A percentile compares a stretch with the other conserved stretches of the same genome.
These are phyloP conservation scores for Hirtodrosophila confusa DNA, from an alignment of 2,888 invertebrate species.

Conservation along the genomic window DNA sequence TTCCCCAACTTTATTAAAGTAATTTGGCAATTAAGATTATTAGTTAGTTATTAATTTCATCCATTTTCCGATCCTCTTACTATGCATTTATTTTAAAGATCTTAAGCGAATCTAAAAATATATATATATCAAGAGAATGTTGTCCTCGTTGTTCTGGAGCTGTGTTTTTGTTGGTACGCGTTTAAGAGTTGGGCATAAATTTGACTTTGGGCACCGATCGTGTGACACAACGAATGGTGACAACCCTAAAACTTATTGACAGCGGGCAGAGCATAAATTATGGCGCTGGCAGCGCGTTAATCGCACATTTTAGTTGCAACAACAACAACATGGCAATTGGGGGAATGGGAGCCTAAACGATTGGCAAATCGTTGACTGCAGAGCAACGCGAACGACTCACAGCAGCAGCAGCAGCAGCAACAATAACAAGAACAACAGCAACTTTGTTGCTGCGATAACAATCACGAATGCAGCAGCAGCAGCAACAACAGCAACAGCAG, in stretches of 20 bases:
- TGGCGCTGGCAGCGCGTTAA: slow-evolving; percentile 69
- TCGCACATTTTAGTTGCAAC: slow-evolving; percentile 65
- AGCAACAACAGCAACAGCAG: slow-evolving; percentile 33
- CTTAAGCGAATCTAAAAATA: slow-evolving; percentile 1
- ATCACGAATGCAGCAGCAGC: slow-evolving; percentile 68
- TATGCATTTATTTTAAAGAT: neutral
- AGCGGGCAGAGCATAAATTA: slow-evolving; percentile 72
- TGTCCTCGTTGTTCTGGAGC: neutral
- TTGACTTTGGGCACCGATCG: slow-evolving; percentile 58
- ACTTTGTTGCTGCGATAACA: slow-evolving; percentile 71
- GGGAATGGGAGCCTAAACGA: slow-evolving; percentile 52
- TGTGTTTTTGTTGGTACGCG: slow-evolving; percentile 24
- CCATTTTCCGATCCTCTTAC: neutral
- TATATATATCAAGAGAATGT: slow-evolving; percentile 16
- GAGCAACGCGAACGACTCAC: slow-evolving; percentile 41
- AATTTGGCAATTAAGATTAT: no score
- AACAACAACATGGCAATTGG: slow-evolving; percentile 41
- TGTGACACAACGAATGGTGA: slow-evolving; percentile 59
- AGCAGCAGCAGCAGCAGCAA: slow-evolving; percentile 27
- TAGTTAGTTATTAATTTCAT: no score
- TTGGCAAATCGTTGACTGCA: slow-evolving; percentile 58
- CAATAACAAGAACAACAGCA: slow-evolving; percentile 49
- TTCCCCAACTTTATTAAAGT: no score
- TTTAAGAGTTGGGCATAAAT: slow-evolving; percentile 55
- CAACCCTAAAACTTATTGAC: slow-evolving; percentile 65